Evolutionary conservation across 2,797 vertebrate species (phyloP), one percentile per base, ranked within the genome.

Genomic region (Sebastes kiyomatsui): DNA sequence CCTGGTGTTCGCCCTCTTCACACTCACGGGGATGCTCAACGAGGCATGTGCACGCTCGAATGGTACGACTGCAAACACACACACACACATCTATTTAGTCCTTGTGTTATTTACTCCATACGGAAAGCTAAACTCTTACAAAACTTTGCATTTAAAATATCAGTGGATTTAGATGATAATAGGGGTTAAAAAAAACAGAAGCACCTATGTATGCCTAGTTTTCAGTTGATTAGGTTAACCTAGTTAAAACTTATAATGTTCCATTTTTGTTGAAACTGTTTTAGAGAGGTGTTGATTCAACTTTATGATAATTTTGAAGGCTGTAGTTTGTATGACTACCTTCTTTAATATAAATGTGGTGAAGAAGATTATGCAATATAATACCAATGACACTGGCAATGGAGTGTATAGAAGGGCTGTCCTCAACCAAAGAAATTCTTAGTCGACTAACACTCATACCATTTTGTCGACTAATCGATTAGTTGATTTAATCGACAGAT

Each of bases 1-100:
- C 23, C 42, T 95, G 84, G 90, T 95, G 46, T 96, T 96, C 32
- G 55, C 82, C 80, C 86, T 96, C 66, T 91, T 94, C 84, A 93
- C 93, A 16, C 81, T 95, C 13, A 82, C 64, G 30, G 95, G 95
- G 73, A 90, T 95, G 58, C 80, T 95, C 56, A 82, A 58, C 0
- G 93, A 96, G 61, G 81, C 72, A 9, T 75, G 67, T 46, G 62
- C 64, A 72, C 7, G 28, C 12, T 33, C 65, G 2, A 28, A 90
- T 33, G 93, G 94, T 95, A 94, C 7, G 61, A 60, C 42, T 59
- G 52, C 73, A 74, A 22, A 64, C 42, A 84, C 68, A 78, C 49
- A 81, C 70, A 72, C 14, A 66, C 16, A 73, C n/a, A 49, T 16
- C 4, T 1, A 22, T 38, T 54, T 13, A 30, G n/a, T 1, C 7